Base-by-base conservation (phyloP, 2,113 vertebrate species). In the Trinectes maculatus region DNA sequence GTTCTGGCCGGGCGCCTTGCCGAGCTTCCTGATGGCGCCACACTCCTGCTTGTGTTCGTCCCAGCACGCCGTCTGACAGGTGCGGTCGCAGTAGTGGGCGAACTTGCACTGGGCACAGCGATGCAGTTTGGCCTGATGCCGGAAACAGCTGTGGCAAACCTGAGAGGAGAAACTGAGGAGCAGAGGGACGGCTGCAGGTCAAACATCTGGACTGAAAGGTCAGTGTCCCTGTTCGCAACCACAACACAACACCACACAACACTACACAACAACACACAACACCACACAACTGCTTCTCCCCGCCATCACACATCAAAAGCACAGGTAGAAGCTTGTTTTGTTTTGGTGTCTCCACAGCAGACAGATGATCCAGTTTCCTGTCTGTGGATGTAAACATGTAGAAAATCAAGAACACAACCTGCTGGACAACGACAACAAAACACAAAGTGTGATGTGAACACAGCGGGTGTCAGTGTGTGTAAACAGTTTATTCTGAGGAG, bases 91-190 rank as follows among this genome's bases (percentile, higher is more conserved):
- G 87, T 99, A 99, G 46, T 95, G 85, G 39, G 98, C 97, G 0
- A 99, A 99, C 71, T 94, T 95, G 80, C 98, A 99, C 87, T 96
- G 96, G 13, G 91, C 95, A 0, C 98, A 99, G 69, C 94, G 95
- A 37, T 96, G 98, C 18, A 96, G 94, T 21, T 92, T 92, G 64
- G 93, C 93, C 81, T 97, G 95, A 3, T 86, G 86, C 34, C 96
- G 96, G 90, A 99, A 99, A 86, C 98, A 99, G 67, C 92, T 95
- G 87, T 99, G 98, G 70, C 98, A 99, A 82, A 99, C 93, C 18
- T 95, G 77, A 0, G 92, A 86, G 0, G 89, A 82, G 21, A 96
- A 82, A 88, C 98, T 99, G 85, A 10, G 70, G 72, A 43, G 0
- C 60, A 75, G 29, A 65, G 36, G 11, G 4, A 40, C 8, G n/a